A percentile compares a stretch with the other conserved stretches of the same genome.
These are phyloP conservation scores for Malthinus seriepunctatus DNA, from an alignment of 2,888 invertebrate species.

Conservation along the genomic window DNA sequence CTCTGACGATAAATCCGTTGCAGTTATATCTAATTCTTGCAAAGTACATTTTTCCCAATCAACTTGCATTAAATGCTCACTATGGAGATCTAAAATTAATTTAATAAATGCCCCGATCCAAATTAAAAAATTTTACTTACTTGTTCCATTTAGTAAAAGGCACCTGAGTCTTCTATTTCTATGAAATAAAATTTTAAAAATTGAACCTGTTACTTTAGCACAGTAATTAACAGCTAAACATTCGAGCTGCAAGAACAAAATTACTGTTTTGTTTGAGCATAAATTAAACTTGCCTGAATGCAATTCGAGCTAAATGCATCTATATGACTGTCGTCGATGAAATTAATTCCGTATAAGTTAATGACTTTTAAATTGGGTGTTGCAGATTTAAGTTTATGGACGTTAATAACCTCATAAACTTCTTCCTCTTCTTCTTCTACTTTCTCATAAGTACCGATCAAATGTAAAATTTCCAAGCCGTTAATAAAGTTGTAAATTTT, in stretches of 20 bases:
- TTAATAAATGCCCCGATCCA: neutral
- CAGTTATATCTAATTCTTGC: conserved; percentile 95
- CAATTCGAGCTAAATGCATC: conserved; percentile 97
- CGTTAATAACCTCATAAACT: conserved; percentile 98
- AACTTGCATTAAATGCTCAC: conserved; percentile 91
- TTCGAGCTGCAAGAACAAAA: conserved; percentile 70
- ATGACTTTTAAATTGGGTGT: conserved; percentile 97
- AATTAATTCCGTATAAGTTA: conserved; percentile 97
- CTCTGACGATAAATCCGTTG: conserved; percentile 93
- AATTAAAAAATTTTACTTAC: conserved; percentile 58
- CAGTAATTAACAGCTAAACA: conserved; percentile 97
- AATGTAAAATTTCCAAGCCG: conserved; percentile 93
- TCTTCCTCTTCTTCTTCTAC: conserved; percentile 99
- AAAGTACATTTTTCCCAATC: conserved; percentile 96
- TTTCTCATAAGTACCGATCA: conserved; percentile 97
- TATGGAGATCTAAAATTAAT: conserved; percentile 73
- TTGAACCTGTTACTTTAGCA: conserved; percentile 94
- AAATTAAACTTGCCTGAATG: conserved; percentile 66
- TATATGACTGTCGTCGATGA: conserved; percentile 97
- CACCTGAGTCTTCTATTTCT: conserved; percentile 90
- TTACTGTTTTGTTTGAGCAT: neutral
- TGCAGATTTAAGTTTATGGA: conserved; percentile 96
- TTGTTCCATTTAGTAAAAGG: conserved; percentile 95
- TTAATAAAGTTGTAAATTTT: conserved; percentile 99
- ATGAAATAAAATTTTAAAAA: conserved; percentile 91